These are phyloP conservation scores for Acleris emargana DNA, from an alignment of 2,888 invertebrate genomes.

Conservation along the genomic window DNA sequence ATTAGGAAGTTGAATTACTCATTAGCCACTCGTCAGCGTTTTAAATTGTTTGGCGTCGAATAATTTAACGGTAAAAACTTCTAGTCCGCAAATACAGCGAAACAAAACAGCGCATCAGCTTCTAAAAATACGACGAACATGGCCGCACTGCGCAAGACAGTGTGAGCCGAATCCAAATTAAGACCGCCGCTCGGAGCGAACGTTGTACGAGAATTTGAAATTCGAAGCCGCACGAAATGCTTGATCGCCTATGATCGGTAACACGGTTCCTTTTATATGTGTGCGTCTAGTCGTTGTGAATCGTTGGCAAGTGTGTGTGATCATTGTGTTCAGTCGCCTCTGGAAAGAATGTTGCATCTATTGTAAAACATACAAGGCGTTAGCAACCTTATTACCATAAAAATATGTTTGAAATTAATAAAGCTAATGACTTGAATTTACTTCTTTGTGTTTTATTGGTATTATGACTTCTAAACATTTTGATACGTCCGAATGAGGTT, in stretches of 20 bases:
- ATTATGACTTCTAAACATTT: slow-evolving; percentile 49
- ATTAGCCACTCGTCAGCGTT: slow-evolving; percentile 44
- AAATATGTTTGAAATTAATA: no score
- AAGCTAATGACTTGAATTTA: no score
- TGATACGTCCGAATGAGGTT: slow-evolving; percentile 71
- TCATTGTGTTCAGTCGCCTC: no score
- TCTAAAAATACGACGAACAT: slow-evolving; percentile 71
- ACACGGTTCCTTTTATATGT: slow-evolving; percentile 38
- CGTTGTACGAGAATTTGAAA: slow-evolving; percentile 45
- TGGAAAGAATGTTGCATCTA: no score
- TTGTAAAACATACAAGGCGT: no score
- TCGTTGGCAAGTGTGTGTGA: slow-evolving; percentile 28
- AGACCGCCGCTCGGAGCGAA: slow-evolving; percentile 54
- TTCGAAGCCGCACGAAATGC: slow-evolving; percentile 51
- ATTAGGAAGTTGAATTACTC: slow-evolving; percentile 43
- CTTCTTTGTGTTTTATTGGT: no score
- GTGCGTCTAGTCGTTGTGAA: slow-evolving; percentile 40
- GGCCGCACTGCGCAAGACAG: slow-evolving; percentile 51
- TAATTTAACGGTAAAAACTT: slow-evolving; percentile 53
- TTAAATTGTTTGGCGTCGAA: slow-evolving; percentile 44
- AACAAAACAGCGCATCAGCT: slow-evolving; percentile 74
- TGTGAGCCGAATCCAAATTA: slow-evolving; percentile 57
- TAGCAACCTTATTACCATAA: no score
- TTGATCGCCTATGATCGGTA: slow-evolving; percentile 20
- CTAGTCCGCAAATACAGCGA: slow-evolving; percentile 51